Conservation (phyloP, 1,140 invertebrate species). For the Bradynema listronoti region DNA sequence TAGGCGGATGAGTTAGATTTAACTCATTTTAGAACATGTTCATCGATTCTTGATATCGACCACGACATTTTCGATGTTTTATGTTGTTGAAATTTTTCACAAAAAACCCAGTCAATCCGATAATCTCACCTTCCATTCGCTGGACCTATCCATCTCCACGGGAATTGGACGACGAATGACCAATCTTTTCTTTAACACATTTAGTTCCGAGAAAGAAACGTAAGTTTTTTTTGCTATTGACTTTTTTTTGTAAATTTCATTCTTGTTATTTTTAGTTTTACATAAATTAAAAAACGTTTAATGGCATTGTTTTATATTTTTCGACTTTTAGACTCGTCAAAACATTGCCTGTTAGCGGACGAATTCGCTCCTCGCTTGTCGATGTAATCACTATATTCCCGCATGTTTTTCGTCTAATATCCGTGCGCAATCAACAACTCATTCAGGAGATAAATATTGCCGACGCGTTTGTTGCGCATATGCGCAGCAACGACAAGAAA, state of each 20-base stretch:
- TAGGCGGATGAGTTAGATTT: too few species aligned
- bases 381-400: conserved; percentile 23
- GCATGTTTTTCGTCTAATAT: conserved; percentile 23
- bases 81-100: conserved; percentile 31
- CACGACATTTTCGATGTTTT: conserved; percentile 34
- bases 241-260: neutral
- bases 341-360: conserved; percentile 10
- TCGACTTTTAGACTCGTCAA: conserved; percentile 25
- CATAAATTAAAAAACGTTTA: too few species aligned
- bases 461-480: conserved; percentile 9
- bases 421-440: conserved; percentile 2
- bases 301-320: too few species aligned
- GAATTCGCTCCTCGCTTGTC: conserved; percentile 7
- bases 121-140: conserved; percentile 10
- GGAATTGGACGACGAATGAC: conserved; percentile 30
- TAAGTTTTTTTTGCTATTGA: conserved; percentile 12
- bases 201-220: conserved; percentile 9
- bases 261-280: conserved; percentile 7
- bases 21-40: conserved; percentile 30
- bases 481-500: too few species aligned
- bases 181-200: conserved; percentile 19
- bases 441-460: conserved; percentile 19
- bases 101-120: conserved; percentile 7
- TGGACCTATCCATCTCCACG: conserved; percentile 12
- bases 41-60: conserved; percentile 28